These are phyloP conservation scores for Xestia rhomboidea DNA, from an alignment of 2,888 invertebrate species.

Conservation along the genomic window DNA sequence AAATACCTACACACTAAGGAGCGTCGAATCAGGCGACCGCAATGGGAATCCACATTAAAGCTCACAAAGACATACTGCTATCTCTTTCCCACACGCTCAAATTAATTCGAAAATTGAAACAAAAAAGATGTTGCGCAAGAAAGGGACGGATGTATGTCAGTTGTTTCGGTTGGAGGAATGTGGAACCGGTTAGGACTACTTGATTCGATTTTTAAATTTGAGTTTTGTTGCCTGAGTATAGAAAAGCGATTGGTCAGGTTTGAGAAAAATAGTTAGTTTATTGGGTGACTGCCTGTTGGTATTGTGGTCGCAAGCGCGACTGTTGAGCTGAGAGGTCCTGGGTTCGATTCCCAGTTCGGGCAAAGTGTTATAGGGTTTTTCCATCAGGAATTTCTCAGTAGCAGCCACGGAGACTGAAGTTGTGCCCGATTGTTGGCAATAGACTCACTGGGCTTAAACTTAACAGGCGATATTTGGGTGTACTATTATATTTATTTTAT, in stretches of 20 bases:
- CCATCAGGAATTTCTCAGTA: neutral
- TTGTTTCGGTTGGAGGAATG: slow-evolving; percentile 72
- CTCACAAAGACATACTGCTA: slow-evolving; percentile 32
- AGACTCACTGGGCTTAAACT: neutral
- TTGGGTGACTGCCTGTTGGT: neutral
- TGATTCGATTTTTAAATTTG: slow-evolving; percentile 49
- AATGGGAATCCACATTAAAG: slow-evolving; percentile 39
- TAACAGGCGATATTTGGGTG: neutral
- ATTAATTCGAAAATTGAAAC: slow-evolving; percentile 74
- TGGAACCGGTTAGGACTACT: slow-evolving; percentile 64
- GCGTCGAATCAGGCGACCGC: slow-evolving; percentile 53
- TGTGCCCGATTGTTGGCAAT: neutral
- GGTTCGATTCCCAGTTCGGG: neutral
- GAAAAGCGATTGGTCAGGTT: neutral
- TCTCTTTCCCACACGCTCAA: slow-evolving; percentile 64
- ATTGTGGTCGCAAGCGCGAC: neutral
- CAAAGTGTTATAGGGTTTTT: neutral
- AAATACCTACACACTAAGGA: slow-evolving; percentile 39
- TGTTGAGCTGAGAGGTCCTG: neutral
- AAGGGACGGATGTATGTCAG: slow-evolving; percentile 64
- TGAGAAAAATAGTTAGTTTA: neutral
- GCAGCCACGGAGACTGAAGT: neutral
- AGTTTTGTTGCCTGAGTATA: slow-evolving; percentile 1
- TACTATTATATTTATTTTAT: too few species aligned
- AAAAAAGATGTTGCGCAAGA: slow-evolving; percentile 70